Percentiles rank a stretch among this genome's conserved stretches.
Evolutionary conservation across 1,140 invertebrate species (phyloP).

Genomic region (Proctacanthus coquilletti): DNA sequence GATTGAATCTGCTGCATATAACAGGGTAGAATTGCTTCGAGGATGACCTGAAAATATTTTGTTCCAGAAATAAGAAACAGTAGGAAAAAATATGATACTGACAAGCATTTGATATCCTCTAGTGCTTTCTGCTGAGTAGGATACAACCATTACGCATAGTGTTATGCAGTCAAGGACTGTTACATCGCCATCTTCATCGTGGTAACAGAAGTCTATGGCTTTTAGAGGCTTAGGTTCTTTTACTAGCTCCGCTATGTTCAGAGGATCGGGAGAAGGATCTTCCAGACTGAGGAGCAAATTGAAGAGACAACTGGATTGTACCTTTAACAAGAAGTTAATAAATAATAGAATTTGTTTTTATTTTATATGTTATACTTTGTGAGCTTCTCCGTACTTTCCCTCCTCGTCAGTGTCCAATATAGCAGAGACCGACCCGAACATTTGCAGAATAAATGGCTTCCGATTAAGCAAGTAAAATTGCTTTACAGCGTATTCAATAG

Average conservation of each 20-base stretch:
- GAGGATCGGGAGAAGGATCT: constrained; percentile 80
- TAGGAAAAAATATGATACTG: neutral
- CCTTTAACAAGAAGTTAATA: constrained; percentile 34
- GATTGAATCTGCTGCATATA: constrained; percentile 87
- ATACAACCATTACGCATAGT: constrained; percentile 92
- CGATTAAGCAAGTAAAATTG: constrained; percentile 97
- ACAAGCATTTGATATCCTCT: constrained; percentile 96
- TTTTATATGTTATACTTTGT: constrained; percentile 48
- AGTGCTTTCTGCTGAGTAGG: constrained; percentile 89
- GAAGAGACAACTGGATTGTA: constrained; percentile 80
- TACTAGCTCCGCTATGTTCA: constrained; percentile 90
- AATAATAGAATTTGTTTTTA: neutral
- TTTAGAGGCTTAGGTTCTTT: constrained; percentile 91
- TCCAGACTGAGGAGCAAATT: constrained; percentile 83
- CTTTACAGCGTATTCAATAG: constrained; percentile 94
- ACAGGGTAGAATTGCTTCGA: constrained; percentile 91
- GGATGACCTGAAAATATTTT: constrained; percentile 69
- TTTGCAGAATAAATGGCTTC: constrained; percentile 96
- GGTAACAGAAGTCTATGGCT: constrained; percentile 94
- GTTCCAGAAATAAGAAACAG: constrained; percentile 7
- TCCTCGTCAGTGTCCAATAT: constrained; percentile 88
- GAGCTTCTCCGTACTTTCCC: constrained; percentile 71
- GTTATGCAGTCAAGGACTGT: constrained; percentile 87
- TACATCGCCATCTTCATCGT: constrained; percentile 89
- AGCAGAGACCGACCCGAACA: constrained; percentile 95